These are phyloP conservation scores for Sisyra terminalis DNA, from an alignment of 2,888 invertebrate genomes.

Conservation along the genomic window DNA sequence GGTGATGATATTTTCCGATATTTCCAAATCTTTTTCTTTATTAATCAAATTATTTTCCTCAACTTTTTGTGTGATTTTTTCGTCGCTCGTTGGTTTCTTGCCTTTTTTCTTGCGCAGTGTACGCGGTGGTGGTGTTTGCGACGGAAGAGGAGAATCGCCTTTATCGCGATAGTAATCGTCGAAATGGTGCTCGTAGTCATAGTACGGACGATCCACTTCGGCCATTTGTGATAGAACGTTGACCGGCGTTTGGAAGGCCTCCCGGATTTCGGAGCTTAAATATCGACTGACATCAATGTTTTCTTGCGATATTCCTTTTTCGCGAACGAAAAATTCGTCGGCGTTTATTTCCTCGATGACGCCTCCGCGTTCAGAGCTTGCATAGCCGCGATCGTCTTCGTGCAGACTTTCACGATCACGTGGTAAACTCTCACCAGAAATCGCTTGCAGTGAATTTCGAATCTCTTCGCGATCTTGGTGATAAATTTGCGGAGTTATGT, in stretches of 20 bases:
- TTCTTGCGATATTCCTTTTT: slow-evolving; percentile 67
- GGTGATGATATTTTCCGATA: neutral
- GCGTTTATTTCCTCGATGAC: slow-evolving; percentile 75
- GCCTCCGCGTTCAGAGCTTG: slow-evolving; percentile 41
- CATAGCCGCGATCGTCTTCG: slow-evolving; percentile 36
- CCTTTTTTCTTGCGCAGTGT: neutral
- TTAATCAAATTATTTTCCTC: slow-evolving; percentile 2
- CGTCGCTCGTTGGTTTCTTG: neutral
- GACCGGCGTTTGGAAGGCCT: slow-evolving; percentile 51
- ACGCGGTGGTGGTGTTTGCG: slow-evolving; percentile 1
- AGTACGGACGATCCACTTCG: slow-evolving; percentile 8
- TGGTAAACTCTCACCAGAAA: slow-evolving; percentile 22
- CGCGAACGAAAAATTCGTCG: slow-evolving; percentile 72
- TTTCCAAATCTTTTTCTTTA: neutral
- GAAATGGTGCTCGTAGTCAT: neutral
- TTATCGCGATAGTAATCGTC: neutral
- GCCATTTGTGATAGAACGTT: slow-evolving; percentile 48
- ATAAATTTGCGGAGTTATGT: too few species aligned
- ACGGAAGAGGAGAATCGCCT: neutral
- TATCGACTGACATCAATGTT: slow-evolving; percentile 65
- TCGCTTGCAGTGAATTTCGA: slow-evolving; percentile 15
- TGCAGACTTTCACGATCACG: slow-evolving; percentile 24
- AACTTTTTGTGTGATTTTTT: neutral
- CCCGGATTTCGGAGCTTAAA: slow-evolving; percentile 61
- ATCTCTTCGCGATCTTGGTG: too few species aligned